These are phyloP conservation scores for Trypoxylon attenuatum DNA, from an alignment of 2,888 invertebrate genomes.

Conservation along the genomic window DNA sequence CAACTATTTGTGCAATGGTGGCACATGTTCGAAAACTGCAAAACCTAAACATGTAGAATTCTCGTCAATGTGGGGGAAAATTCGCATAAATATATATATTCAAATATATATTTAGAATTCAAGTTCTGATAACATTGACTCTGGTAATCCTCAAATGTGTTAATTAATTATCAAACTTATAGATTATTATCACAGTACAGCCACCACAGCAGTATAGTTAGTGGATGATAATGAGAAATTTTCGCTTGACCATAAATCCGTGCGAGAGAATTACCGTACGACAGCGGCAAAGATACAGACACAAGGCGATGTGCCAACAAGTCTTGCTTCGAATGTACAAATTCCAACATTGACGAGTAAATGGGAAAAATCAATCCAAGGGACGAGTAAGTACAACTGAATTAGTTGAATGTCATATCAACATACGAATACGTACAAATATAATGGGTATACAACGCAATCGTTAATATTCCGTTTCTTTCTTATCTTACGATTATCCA, in stretches of 20 bases:
- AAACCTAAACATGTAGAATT: too few species aligned
- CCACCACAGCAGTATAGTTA: constrained; percentile 34
- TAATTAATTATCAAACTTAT: neutral
- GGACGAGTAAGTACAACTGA: constrained; percentile 30
- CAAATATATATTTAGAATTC: too few species aligned
- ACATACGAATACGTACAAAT: constrained; percentile 36
- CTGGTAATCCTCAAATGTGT: too few species aligned
- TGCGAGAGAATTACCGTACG: constrained; percentile 37
- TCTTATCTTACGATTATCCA: neutral
- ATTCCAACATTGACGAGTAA: constrained; percentile 36
- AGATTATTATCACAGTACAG: neutral
- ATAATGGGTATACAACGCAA: constrained; percentile 36
- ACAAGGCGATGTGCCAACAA: constrained; percentile 46
- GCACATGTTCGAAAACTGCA: too few species aligned
- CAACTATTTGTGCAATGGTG: constrained; percentile 32
- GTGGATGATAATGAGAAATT: constrained; percentile 24
- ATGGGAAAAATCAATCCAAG: constrained; percentile 33
- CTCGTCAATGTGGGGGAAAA: too few species aligned
- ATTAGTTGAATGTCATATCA: constrained; percentile 42
- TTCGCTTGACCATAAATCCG: constrained; percentile 32
- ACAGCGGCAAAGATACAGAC: constrained; percentile 47
- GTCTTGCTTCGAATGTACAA: constrained; percentile 45
- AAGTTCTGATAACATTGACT: neutral
- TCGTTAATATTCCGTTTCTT: constrained; percentile 29
- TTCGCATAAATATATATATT: too few species aligned